phyloP scores from a whole-genome alignment of 2,113 vertebrate genomes.

The Dromiciops gliroides region DNA sequence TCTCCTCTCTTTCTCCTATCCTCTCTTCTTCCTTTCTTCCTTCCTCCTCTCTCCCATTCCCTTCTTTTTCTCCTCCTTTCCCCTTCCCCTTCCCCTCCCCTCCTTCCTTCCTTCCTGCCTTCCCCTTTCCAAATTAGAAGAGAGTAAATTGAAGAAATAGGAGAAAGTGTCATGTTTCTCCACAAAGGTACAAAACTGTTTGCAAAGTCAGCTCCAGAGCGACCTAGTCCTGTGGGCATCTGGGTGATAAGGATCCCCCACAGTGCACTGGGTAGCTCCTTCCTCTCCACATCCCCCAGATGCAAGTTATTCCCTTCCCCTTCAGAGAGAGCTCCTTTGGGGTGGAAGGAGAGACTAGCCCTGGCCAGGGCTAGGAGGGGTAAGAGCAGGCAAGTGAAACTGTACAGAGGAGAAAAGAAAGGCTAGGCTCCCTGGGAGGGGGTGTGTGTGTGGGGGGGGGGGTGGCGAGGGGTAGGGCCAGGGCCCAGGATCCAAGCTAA shows the following conservation, averaged over 20 bases:
- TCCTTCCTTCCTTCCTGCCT: background rate
- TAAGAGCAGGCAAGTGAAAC: slow-evolving; percentile 67
- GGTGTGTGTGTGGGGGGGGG: no score
- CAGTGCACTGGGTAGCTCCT: slow-evolving; percentile 7
- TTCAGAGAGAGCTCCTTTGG: background rate
- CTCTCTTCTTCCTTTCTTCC: background rate
- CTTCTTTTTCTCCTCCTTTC: no score
- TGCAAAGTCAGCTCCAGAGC: slow-evolving; percentile 58
- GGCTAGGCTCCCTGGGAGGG: slow-evolving; percentile 9
- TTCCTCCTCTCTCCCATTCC: no score
- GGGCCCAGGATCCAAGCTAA: slow-evolving; percentile 51
- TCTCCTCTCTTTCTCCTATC: slow-evolving; percentile 11
- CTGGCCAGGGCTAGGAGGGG: slow-evolving; percentile 60
- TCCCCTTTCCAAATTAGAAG: background rate
- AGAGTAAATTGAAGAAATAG: background rate
- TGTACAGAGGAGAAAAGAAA: slow-evolving; percentile 62
- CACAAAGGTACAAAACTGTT: slow-evolving; percentile 78
- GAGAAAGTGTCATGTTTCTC: slow-evolving; percentile 74
- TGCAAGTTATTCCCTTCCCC: background rate
- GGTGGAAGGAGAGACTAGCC: slow-evolving; percentile 41
- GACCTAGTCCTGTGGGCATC: background rate
- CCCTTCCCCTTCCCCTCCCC: background rate
- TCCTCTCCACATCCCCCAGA: slow-evolving; percentile 25
- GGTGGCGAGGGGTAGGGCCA: slow-evolving; percentile 41
- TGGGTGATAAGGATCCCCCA: background rate